Percentiles rank a stretch among this genome's conserved stretches.
Conservation (phyloP, 2,113 vertebrate genomes). For the Eonycteris spelaea region DNA sequence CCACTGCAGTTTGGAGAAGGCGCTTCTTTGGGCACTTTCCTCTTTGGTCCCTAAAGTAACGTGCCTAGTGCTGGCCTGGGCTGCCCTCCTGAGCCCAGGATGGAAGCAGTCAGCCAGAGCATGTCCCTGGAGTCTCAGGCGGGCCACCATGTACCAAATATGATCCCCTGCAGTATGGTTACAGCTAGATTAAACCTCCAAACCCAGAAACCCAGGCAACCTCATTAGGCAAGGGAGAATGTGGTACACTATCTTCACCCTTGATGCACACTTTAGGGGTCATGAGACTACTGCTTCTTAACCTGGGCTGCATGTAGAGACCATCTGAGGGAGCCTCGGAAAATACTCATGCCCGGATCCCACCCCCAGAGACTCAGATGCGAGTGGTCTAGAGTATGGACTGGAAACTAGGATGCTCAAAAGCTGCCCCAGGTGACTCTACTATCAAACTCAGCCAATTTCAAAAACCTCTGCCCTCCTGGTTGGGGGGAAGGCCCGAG, state of each 20-base stretch:
- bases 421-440: not conserved
- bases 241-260: not conserved
- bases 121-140: fast-evolving
- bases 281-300: not conserved
- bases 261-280: not conserved
- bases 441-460: not conserved
- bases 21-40: not conserved
- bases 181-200: not conserved
- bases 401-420: not conserved
- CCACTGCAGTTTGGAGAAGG: not conserved
- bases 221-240: not conserved
- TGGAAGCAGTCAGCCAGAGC: not conserved
- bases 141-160: too few relatives aligned
- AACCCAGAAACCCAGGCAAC: not conserved
- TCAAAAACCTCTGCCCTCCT: not conserved
- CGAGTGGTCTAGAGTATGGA: not conserved
- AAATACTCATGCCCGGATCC: not conserved
- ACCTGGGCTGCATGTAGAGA: not conserved
- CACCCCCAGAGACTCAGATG: not conserved
- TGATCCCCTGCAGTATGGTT: not conserved
- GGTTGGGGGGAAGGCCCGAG: not conserved
- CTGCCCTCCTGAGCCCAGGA: not conserved
- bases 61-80: not conserved
- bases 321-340: not conserved
- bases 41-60: not conserved